phyloP scores from a whole-genome alignment of 2,797 vertebrate genomes.

The Macropodus opercularis region DNA sequence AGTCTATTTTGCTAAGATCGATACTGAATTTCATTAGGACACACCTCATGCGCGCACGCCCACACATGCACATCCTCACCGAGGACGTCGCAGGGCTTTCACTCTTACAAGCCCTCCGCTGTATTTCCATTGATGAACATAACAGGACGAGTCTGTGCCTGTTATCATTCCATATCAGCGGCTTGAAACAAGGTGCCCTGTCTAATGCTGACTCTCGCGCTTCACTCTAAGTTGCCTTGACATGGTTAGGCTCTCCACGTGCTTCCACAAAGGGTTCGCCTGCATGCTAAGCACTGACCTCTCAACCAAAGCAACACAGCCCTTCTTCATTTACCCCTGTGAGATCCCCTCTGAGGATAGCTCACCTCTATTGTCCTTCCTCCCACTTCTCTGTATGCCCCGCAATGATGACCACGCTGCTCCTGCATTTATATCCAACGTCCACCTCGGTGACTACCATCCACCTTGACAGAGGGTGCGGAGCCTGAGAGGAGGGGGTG shows the following conservation, averaged over 20 bases:
- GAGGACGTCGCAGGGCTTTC: constrained; percentile 52
- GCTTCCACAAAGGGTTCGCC: constrained; percentile 54
- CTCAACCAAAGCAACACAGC: constrained; percentile 63
- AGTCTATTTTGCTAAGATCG: constrained; percentile 85
- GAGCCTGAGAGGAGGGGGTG: constrained; percentile 26
- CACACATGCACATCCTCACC: constrained; percentile 28
- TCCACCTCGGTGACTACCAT: constrained; percentile 34
- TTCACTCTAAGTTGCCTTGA: constrained; percentile 58
- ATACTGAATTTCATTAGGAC: constrained; percentile 85
- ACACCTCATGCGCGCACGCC: constrained; percentile 39
- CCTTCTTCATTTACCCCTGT: constrained; percentile 70
- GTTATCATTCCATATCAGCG: constrained; percentile 63
- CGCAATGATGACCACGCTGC: constrained; percentile 63
- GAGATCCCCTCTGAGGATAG: constrained; percentile 69
- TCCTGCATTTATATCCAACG: constrained; percentile 62
- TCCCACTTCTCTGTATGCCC: constrained; percentile 62
- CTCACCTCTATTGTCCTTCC: constrained; percentile 77
- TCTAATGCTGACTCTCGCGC: constrained; percentile 63
- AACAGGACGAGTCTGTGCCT: constrained; percentile 19
- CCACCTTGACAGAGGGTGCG: constrained; percentile 42
- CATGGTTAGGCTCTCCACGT: constrained; percentile 61
- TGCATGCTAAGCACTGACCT: constrained; percentile 79
- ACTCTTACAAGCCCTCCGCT: constrained; percentile 30
- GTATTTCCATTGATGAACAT: constrained; percentile 53
- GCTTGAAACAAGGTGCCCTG: constrained; percentile 67